Percentiles rank a stretch among this genome's conserved stretches.
These are phyloP conservation scores for Nasonia longicornis DNA, from an alignment of 1,140 invertebrate genomes.

Conservation along the genomic window DNA sequence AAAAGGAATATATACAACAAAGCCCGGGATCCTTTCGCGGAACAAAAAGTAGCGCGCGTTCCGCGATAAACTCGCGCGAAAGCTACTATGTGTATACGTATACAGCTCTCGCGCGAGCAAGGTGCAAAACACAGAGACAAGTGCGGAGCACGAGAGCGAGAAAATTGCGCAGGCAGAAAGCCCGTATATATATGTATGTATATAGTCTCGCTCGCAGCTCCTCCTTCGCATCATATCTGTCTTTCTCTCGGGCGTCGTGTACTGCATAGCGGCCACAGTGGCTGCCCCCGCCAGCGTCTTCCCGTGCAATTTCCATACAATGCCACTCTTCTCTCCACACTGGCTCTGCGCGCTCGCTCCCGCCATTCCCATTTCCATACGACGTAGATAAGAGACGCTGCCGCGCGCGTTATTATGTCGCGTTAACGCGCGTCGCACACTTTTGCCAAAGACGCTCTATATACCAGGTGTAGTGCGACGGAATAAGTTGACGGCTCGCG, in stretches of 20 bases:
- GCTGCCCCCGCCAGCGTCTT: constrained; percentile 56
- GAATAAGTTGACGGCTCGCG: neutral
- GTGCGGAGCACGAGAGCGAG: neutral
- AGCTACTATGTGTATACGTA: too few relatives aligned
- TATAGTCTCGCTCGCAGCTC: neutral
- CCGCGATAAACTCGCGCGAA: neutral
- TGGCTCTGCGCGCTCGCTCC: constrained; percentile 15
- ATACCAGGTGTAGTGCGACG: neutral
- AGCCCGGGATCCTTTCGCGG: neutral
- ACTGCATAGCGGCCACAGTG: constrained; percentile 53
- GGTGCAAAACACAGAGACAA: constrained; percentile 2
- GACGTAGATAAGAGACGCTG: neutral
- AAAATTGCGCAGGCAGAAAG: neutral
- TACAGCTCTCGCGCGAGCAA: neutral
- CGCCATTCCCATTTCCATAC: constrained; percentile 54
- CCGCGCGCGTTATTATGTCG: constrained; percentile 53
- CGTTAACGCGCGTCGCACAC: constrained; percentile 62
- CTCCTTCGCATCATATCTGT: constrained; percentile 1
- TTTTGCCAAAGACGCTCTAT: constrained; percentile 39
- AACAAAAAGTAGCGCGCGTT: neutral
- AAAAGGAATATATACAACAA: too few relatives aligned
- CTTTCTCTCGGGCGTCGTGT: neutral
- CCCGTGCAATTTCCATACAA: constrained; percentile 65
- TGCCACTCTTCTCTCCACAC: constrained; percentile 47
- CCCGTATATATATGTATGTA: neutral